Evolutionary conservation across 2,888 invertebrate genomes (phyloP), one percentile per base, ranked within the genome.

Genomic region (Pycnomerus fuliginosus): DNA sequence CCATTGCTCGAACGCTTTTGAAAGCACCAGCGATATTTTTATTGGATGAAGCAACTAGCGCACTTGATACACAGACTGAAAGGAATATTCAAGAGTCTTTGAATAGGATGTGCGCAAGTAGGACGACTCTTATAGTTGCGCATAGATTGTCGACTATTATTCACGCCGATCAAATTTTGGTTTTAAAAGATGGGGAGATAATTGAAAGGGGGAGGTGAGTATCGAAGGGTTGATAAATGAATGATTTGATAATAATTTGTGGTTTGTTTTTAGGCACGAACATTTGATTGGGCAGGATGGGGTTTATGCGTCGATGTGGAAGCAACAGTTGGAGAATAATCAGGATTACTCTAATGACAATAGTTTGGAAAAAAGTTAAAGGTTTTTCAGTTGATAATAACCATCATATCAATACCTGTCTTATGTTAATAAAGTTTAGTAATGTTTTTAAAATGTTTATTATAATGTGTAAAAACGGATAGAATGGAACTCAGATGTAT

Each of bases 21-120:
- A 98, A 98, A 70, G 80, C 90, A 2, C 97, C 97, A 0, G 80
- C 83, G 22, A 86, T 97, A 47, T 90, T 98, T 5, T 75, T 98
- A 2, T 74, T 98, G 4, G 98, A 98, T 69, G 98, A 98, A 75
- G 97, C 93, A 1, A 93, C 93, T 0, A 95, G 94, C 37, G 95
- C 97, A 0, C 75, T 98, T 20, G 97, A 98, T 67, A 97, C 97
- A 0, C 85, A 93, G 62, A 96, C 97, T 0, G 98, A 98, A 69
- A 79, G 95, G 38, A 87, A 89, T 68, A 91, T 91, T 64, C 90
- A 90, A 75, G 77, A 87, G 10, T 88, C 91, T 0, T 67, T 93
- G 29, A 79, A 80, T 25, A 76, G 80, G 46, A 85, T 94, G 14
- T 92, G 91, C 67, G 77, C 80, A 1, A 90, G 93, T 68, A 82